Evolutionary conservation across 2,888 invertebrate species (phyloP).

Genomic region (Acleris laterana): DNA sequence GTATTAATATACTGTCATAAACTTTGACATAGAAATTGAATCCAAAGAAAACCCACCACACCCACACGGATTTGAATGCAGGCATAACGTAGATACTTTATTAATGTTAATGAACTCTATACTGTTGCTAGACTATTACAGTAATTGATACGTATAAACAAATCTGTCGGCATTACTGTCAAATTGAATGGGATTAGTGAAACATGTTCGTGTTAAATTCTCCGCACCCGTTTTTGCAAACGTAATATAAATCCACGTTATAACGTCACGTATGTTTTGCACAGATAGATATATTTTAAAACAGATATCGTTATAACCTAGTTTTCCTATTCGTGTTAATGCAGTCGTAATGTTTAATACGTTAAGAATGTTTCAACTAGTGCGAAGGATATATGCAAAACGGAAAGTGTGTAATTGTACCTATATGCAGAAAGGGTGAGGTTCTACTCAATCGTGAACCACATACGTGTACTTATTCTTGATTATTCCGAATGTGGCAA

Average conservation of each 20-base stretch:
- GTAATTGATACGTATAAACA: slow-evolving; percentile 41
- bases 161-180: slow-evolving; percentile 51
- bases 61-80: background rate
- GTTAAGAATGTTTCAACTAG: slow-evolving; percentile 13
- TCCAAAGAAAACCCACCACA: background rate
- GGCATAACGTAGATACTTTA: too few species aligned
- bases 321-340: slow-evolving; percentile 27
- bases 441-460: background rate
- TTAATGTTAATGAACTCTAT: background rate
- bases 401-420: slow-evolving; percentile 6
- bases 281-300: slow-evolving; percentile 25
- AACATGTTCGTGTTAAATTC: slow-evolving; percentile 54
- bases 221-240: slow-evolving; percentile 42
- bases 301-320: slow-evolving; percentile 25
- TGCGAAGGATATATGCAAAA: slow-evolving; percentile 28
- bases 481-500: too few species aligned
- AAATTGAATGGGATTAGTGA: slow-evolving; percentile 57
- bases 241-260: slow-evolving; percentile 25
- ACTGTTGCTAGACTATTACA: slow-evolving; percentile 8
- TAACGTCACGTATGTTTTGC: slow-evolving; percentile 12
- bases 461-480: too few species aligned
- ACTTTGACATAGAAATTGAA: too few species aligned
- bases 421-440: slow-evolving; percentile 23
- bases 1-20: too few species aligned
- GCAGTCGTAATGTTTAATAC: slow-evolving; percentile 24